Evolutionary conservation across 2,888 invertebrate genomes (phyloP).

Genomic region (Acrobasis suavella): DNA sequence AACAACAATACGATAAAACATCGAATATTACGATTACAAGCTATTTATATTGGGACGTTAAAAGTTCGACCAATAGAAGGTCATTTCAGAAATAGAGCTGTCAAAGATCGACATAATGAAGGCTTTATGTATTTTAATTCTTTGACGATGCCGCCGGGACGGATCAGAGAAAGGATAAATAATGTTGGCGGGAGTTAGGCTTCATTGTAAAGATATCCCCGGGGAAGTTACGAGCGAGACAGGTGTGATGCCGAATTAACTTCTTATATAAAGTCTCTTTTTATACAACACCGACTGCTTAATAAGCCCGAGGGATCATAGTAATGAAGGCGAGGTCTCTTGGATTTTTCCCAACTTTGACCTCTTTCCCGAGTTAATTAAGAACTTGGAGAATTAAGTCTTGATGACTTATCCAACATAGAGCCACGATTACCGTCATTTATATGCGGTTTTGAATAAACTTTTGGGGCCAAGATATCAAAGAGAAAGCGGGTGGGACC

Average conservation of each 20-base stretch:
- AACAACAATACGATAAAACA: slow-evolving; percentile 44
- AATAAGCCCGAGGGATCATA: slow-evolving; percentile 70
- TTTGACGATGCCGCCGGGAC: slow-evolving; percentile 72
- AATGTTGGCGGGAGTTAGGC: slow-evolving; percentile 63
- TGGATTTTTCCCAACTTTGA: slow-evolving; percentile 57
- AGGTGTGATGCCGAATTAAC: slow-evolving; percentile 81
- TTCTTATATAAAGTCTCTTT: slow-evolving; percentile 77
- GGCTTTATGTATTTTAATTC: slow-evolving; percentile 68
- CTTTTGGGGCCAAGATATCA: slow-evolving; percentile 5
- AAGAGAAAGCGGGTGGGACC: too few species aligned
- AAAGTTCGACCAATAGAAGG: slow-evolving; percentile 55
- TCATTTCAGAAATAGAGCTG: slow-evolving; percentile 70
- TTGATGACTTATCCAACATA: slow-evolving; percentile 46
- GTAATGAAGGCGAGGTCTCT: slow-evolving; percentile 68
- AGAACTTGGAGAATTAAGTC: slow-evolving; percentile 56
- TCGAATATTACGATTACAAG: slow-evolving; percentile 44
- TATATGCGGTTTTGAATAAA: slow-evolving; percentile 38
- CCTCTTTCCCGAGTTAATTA: slow-evolving; percentile 64
- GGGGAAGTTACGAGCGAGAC: slow-evolving; percentile 78
- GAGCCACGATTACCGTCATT: slow-evolving; percentile 36
- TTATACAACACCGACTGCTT: slow-evolving; percentile 73
- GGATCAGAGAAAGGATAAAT: slow-evolving; percentile 62
- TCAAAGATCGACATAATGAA: slow-evolving; percentile 72
- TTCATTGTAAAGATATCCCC: slow-evolving; percentile 75
- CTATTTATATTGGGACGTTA: slow-evolving; percentile 41